These are phyloP conservation scores for Rotaria socialis DNA, from an alignment of 2,888 invertebrate genomes.

Conservation along the genomic window DNA sequence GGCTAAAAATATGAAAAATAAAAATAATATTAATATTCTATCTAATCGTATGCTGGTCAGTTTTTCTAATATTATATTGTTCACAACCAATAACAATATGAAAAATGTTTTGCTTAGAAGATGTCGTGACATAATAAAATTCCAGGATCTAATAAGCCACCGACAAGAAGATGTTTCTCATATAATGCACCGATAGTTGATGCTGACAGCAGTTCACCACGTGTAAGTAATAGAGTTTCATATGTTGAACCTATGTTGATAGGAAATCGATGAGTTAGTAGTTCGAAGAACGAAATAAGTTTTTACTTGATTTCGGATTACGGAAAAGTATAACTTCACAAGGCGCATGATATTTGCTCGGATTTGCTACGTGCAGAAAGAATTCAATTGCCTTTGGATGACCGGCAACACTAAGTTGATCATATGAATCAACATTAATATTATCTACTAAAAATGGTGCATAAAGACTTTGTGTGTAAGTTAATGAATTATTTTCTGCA, in stretches of 20 bases:
- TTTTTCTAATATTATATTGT: too few species aligned
- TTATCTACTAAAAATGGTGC: not conserved
- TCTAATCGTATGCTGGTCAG: too few species aligned
- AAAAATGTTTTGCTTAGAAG: too few species aligned
- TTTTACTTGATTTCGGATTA: not conserved
- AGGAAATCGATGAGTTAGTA: not conserved
- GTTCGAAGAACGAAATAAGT: not conserved
- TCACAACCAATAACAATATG: too few species aligned
- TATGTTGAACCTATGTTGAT: not conserved
- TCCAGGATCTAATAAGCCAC: not conserved
- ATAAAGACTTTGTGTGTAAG: not conserved
- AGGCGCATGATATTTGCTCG: not conserved
- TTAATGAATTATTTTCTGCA: not conserved
- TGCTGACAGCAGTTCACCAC: constrained; percentile 17
- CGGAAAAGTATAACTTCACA: not conserved
- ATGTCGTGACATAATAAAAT: not conserved
- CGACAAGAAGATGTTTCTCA: not conserved
- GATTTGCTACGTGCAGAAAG: not conserved
- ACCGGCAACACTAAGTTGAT: not conserved
- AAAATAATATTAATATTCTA: too few species aligned
- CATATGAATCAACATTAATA: not conserved
- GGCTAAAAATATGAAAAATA: too few species aligned
- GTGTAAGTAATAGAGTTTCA: not conserved
- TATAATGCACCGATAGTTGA: not conserved
- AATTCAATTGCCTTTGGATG: not conserved